Percentiles rank a stretch among this genome's conserved stretches.
These are phyloP conservation scores for Sphinx pinastri DNA, from an alignment of 2,888 invertebrate genomes.

Conservation along the genomic window DNA sequence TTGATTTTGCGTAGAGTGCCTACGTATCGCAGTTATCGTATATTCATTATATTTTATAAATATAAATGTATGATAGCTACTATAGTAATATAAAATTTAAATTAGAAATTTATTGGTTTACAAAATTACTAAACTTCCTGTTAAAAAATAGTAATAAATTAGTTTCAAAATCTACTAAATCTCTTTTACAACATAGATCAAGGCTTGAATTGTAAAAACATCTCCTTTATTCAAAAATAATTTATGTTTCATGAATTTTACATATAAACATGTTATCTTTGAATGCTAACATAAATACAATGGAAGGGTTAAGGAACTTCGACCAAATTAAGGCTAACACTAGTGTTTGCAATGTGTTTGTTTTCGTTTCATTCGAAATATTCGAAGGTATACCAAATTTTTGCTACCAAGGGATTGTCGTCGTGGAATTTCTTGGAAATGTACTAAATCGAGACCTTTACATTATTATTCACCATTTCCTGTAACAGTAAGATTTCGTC, in stretches of 20 bases:
- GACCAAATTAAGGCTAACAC: slow-evolving; percentile 1
- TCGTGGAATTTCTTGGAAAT: not conserved
- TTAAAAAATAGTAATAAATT: too few relatives aligned
- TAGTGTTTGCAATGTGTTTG: too few relatives aligned
- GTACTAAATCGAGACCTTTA: not conserved
- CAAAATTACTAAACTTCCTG: too few relatives aligned
- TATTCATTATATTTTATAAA: too few relatives aligned
- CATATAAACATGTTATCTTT: not conserved
- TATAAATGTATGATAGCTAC: too few relatives aligned
- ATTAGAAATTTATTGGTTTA: not conserved
- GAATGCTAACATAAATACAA: not conserved
- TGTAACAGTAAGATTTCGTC: not conserved
- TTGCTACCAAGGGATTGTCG: not conserved
- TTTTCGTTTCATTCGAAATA: not conserved
- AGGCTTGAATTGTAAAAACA: not conserved
- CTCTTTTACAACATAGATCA: too few relatives aligned
- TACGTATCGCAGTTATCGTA: too few relatives aligned
- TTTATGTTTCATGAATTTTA: slow-evolving; percentile 1
- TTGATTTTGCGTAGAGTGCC: too few relatives aligned
- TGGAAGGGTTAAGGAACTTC: slow-evolving; percentile 12
- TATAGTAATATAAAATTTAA: not conserved
- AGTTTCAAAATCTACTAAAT: too few relatives aligned
- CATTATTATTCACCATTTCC: slow-evolving; percentile 10
- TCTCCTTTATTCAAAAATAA: not conserved
- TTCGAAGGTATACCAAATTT: not conserved